Conservation (phyloP, 2,113 vertebrate species). For the Heliornis fulica region DNA sequence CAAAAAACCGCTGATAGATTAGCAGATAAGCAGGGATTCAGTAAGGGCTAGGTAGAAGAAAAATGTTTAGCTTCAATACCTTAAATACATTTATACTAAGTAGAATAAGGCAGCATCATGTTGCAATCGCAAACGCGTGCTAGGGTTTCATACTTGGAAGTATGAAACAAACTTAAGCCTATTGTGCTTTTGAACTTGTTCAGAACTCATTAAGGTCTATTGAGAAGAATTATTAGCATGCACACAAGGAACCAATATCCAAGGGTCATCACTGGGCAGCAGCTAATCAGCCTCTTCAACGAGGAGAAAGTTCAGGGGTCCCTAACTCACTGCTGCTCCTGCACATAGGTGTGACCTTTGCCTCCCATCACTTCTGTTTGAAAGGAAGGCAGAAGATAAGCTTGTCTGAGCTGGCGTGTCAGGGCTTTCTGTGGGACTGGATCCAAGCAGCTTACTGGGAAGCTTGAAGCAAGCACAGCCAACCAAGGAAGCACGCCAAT, state of each 20-base stretch:
- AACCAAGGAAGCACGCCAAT: fast-evolving
- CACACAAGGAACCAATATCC: not conserved
- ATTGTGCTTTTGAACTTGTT: not conserved
- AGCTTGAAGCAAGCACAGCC: not conserved
- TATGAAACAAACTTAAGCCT: not conserved
- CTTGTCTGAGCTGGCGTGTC: not conserved
- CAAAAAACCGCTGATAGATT: not conserved
- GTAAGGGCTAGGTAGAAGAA: not conserved
- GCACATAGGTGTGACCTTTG: not conserved
- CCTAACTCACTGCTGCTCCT: not conserved
- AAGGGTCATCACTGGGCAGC: not conserved
- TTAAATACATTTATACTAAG: not conserved
- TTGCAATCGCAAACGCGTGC: not conserved
- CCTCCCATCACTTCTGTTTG: not conserved
- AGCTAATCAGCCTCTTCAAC: not conserved
- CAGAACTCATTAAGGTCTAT: not conserved
- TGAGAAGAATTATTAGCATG: not conserved
- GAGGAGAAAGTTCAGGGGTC: not conserved
- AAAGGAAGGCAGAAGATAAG: not conserved
- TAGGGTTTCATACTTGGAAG: not conserved
- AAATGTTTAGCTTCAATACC: not conserved
- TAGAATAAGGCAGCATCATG: not conserved
- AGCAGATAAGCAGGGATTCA: not conserved
- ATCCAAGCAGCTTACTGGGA: not conserved
- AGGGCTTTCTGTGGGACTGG: not conserved